These are phyloP conservation scores for Thymelicus lineola DNA, from an alignment of 2,888 invertebrate genomes.

Conservation along the genomic window DNA sequence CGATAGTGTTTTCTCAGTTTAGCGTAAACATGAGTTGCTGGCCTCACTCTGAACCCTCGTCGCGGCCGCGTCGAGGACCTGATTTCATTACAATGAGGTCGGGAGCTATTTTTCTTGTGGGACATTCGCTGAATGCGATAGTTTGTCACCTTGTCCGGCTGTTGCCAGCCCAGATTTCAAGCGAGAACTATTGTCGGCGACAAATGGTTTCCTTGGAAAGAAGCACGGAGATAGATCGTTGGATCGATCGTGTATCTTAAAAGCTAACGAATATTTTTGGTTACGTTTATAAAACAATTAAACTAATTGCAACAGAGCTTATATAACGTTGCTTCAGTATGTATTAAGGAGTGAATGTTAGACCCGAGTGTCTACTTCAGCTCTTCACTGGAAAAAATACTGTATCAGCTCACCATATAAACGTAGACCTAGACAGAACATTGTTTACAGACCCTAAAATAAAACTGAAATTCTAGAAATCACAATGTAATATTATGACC, in stretches of 20 bases:
- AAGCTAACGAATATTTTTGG: no score
- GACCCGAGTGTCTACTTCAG: no score
- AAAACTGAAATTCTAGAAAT: no score
- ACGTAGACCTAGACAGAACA: no score
- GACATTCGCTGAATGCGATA: constrained; percentile 33
- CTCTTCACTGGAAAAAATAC: no score
- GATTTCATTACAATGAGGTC: constrained; percentile 34
- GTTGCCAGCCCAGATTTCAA: constrained; percentile 21
- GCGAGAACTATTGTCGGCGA: constrained; percentile 23
- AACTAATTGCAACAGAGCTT: no score
- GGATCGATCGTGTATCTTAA: neutral
- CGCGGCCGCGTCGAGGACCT: constrained; percentile 19
- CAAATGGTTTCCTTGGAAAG: constrained; percentile 7
- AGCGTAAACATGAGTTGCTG: neutral
- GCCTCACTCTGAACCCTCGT: constrained; percentile 10
- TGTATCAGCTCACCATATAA: no score
- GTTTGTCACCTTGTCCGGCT: constrained; percentile 29
- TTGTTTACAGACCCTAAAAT: no score
- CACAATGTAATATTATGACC: neutral
- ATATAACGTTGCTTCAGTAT: no score
- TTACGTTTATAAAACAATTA: no score
- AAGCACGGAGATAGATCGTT: neutral
- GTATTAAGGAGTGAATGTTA: no score
- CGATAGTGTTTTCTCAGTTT: neutral
- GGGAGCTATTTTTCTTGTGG: constrained; percentile 26